These are phyloP conservation scores for Poliocrania exsul DNA, from an alignment of 2,797 vertebrate genomes.

Conservation along the genomic window DNA sequence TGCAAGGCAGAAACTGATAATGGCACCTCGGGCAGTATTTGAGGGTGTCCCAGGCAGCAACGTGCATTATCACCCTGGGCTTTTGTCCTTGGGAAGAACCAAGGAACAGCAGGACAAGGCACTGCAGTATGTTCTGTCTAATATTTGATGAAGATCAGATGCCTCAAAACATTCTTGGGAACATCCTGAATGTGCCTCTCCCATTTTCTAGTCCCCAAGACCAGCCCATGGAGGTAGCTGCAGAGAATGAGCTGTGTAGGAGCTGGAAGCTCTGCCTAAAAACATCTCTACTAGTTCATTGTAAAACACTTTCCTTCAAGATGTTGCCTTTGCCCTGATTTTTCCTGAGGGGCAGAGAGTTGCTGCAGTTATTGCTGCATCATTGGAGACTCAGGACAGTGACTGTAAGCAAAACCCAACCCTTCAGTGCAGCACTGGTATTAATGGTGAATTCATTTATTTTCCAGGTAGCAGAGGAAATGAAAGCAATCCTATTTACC, in stretches of 20 bases:
- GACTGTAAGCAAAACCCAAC: background rate
- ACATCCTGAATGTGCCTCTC: background rate
- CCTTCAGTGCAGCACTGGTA: background rate
- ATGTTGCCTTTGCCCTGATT: background rate
- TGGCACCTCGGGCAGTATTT: background rate
- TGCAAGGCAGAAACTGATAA: background rate
- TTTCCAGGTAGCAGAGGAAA: conserved; percentile 30
- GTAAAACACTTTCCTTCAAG: background rate
- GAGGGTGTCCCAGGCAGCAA: background rate
- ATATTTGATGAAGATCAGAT: background rate
- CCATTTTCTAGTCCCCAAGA: background rate
- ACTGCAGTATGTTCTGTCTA: background rate
- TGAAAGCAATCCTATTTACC: background rate
- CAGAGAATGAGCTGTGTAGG: background rate
- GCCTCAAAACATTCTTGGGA: background rate
- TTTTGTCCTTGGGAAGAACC: background rate
- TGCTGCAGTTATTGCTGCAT: background rate
- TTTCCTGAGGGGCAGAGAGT: background rate
- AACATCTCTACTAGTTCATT: background rate
- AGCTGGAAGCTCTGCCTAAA: background rate
- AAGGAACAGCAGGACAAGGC: background rate
- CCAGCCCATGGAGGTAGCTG: rapidly evolving
- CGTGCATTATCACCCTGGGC: background rate
- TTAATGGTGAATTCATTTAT: conserved; percentile 10
- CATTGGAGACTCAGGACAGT: rapidly evolving